Conservation (phyloP, 2,113 vertebrate species). For the Amazona vittata region DNA sequence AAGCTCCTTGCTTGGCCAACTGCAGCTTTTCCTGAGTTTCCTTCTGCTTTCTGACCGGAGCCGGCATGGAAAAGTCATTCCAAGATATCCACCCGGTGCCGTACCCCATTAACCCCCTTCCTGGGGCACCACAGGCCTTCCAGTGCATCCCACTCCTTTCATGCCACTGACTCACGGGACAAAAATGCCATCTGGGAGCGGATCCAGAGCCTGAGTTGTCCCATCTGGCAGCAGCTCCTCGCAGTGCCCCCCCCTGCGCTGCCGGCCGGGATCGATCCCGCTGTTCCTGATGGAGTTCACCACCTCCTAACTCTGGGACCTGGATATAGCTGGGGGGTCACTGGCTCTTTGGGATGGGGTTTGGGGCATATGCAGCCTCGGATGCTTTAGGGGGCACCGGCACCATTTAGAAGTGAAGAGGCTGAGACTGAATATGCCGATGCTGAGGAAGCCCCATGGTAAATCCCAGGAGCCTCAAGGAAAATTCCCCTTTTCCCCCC, state of each 20-base stretch:
- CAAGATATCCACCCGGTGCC: neutral
- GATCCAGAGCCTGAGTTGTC: neutral
- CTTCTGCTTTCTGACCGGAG: neutral
- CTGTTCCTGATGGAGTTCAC: accelerated
- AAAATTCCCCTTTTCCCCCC: neutral
- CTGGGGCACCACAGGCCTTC: neutral
- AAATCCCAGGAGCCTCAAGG: neutral
- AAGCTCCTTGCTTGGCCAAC: neutral
- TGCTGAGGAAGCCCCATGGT: neutral
- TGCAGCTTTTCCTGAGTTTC: neutral
- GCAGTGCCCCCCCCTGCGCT: neutral
- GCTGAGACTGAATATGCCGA: neutral
- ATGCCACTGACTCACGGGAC: slow-evolving; percentile 21
- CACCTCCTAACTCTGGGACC: accelerated
- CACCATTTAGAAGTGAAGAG: accelerated
- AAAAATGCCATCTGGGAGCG: neutral
- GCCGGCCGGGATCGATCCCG: neutral
- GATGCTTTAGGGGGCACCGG: neutral
- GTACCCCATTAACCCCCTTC: neutral
- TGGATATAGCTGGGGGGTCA: neutral
- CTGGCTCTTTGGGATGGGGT: accelerated
- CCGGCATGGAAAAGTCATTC: neutral
- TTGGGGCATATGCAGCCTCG: accelerated
- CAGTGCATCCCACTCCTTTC: neutral
- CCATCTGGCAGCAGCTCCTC: neutral